Percentiles rank a stretch among this genome's conserved stretches.
Evolutionary conservation across 2,888 invertebrate genomes (phyloP).

Genomic region (Macrophya alboannulata): DNA sequence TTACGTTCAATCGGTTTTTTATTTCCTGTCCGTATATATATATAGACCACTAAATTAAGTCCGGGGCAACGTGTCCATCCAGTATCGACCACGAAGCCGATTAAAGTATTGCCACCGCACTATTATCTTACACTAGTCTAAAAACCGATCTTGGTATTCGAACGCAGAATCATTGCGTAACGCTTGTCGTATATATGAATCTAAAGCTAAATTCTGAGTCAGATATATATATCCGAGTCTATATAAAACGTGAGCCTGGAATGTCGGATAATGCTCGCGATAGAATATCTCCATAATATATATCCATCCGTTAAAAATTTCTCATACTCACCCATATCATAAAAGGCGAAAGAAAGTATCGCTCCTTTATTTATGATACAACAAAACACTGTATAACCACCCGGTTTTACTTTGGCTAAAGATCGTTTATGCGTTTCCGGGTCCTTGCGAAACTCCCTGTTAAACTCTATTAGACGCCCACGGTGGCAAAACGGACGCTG

Average conservation of each 20-base stretch:
- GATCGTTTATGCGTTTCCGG: conserved; percentile 34
- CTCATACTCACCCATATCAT: background rate
- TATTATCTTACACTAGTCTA: conserved; percentile 17
- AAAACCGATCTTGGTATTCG: background rate
- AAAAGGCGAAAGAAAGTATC: conserved; percentile 30
- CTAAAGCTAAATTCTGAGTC: background rate
- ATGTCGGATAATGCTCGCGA: background rate
- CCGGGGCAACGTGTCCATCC: conserved; percentile 3
- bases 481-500: conserved; percentile 17
- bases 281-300: background rate
- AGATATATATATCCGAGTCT: background rate
- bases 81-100: background rate
- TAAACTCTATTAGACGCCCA: conserved; percentile 31
- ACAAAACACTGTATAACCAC: background rate
- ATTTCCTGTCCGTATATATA: background rate
- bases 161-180: conserved; percentile 26
- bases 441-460: conserved; percentile 43
- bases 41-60: conserved; percentile 6
- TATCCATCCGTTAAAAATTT: background rate
- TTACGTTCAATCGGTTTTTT: background rate
- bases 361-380: background rate
- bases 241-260: background rate
- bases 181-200: background rate
- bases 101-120: conserved; percentile 27
- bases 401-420: background rate